phyloP scores from a whole-genome alignment of 2,888 invertebrate genomes.

The Vannuccia rotundouncinata region DNA sequence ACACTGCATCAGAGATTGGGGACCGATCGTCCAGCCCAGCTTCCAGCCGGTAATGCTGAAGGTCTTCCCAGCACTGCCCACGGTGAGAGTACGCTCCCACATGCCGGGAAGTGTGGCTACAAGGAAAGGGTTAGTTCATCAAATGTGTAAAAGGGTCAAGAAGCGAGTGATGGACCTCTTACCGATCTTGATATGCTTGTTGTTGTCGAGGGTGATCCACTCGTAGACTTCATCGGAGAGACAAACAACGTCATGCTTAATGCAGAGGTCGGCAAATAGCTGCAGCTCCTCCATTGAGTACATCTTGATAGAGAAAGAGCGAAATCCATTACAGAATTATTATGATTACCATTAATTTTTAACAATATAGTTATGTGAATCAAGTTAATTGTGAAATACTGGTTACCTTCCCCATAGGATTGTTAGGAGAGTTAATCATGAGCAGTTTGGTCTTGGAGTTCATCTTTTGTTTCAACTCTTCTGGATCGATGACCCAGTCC shows the following conservation, averaged over 20 bases:
- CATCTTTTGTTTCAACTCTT: slow-evolving; percentile 73
- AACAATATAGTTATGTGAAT: no score
- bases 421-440: slow-evolving; percentile 93
- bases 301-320: slow-evolving; percentile 48
- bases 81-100: slow-evolving; percentile 94
- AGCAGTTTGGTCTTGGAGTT: slow-evolving; percentile 82
- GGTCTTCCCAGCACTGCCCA: slow-evolving; percentile 94
- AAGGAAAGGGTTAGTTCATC: slow-evolving; percentile 10
- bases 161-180: slow-evolving; percentile 38
- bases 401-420: slow-evolving; percentile 83
- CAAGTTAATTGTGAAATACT: not conserved
- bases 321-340: no score
- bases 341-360: no score
- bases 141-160: not conserved
- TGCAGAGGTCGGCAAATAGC: slow-evolving; percentile 75
- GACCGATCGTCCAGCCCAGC: slow-evolving; percentile 91
- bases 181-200: slow-evolving; percentile 82
- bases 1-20: slow-evolving; percentile 70
- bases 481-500: slow-evolving; percentile 80
- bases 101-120: slow-evolving; percentile 80
- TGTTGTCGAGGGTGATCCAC: slow-evolving; percentile 71
- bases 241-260: slow-evolving; percentile 82
- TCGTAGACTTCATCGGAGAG: slow-evolving; percentile 96
- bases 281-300: slow-evolving; percentile 57
- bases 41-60: slow-evolving; percentile 83